Conservation (phyloP, 2,888 invertebrate species). For the Meganola albula region DNA sequence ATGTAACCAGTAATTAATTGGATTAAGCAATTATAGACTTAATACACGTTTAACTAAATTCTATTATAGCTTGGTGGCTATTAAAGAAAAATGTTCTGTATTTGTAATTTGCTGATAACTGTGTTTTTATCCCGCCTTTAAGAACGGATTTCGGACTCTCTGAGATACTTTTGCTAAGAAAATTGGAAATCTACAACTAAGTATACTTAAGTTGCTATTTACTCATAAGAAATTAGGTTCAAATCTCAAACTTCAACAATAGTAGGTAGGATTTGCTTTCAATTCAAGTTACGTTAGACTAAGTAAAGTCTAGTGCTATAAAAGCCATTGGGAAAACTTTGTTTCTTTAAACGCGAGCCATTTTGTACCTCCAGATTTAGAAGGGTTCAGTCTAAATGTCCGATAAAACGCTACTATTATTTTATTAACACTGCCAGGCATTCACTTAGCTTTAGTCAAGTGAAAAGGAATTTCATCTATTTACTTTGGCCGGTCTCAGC, state of each 20-base stretch:
- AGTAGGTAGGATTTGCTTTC: no score
- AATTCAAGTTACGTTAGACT: no score
- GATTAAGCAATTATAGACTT: conserved; percentile 14
- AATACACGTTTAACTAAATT: conserved; percentile 5
- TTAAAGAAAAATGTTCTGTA: conserved; percentile 6
- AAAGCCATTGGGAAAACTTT: conserved; percentile 19
- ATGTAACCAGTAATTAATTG: conserved; percentile 21
- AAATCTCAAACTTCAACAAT: conserved; percentile 17
- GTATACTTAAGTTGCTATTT: no score
- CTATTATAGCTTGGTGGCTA: conserved; percentile 12
- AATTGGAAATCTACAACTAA: conserved; percentile 3
- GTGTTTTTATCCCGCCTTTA: conserved; percentile 14
- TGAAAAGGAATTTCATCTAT: conserved; percentile 59
- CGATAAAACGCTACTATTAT: conserved; percentile 28
- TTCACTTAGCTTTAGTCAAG: conserved; percentile 33
- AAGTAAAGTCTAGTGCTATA: conserved; percentile 18
- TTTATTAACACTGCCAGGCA: conserved; percentile 36
- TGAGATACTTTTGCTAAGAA: conserved; percentile 10
- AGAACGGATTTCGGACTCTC: conserved; percentile 9
- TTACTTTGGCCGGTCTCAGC: conserved; percentile 48
- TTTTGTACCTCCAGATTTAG: conserved; percentile 14
- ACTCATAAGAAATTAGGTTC: conserved; percentile 11
- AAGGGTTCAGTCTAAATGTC: conserved; percentile 14
- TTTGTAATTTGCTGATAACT: conserved; percentile 24
- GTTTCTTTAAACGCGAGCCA: conserved; percentile 14